phyloP scores from a whole-genome alignment of 2,888 invertebrate species.

The Perithous albicinctus region DNA sequence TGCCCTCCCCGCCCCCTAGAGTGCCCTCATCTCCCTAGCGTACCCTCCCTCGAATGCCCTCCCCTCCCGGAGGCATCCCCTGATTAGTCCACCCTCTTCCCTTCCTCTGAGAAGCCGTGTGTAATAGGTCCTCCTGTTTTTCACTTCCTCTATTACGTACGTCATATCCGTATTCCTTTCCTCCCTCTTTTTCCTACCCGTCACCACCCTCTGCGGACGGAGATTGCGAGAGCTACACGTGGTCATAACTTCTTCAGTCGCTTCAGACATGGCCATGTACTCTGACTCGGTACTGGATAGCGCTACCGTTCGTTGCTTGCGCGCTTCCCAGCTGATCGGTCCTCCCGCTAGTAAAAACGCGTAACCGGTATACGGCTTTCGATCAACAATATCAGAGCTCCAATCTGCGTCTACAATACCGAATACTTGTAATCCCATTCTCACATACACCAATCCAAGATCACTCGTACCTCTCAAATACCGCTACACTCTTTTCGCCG shows the following conservation, averaged over 20 bases:
- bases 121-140: no score
- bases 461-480: constrained; percentile 37
- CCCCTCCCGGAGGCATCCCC: no score
- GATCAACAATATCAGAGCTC: constrained; percentile 2
- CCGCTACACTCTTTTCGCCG: constrained; percentile 46
- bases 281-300: constrained; percentile 35
- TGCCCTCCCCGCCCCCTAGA: no score
- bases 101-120: no score
- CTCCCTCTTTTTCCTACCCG: no score
- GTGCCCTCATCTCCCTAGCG: no score
- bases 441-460: constrained; percentile 21
- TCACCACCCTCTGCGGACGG: no score
- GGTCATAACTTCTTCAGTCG: constrained; percentile 12
- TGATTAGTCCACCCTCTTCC: no score
- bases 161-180: no score
- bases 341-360: constrained; percentile 24
- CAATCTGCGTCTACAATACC: constrained; percentile 40
- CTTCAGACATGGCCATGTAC: neutral
- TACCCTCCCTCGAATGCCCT: no score
- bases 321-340: constrained; percentile 39
- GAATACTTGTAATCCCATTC: neutral
- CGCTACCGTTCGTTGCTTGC: constrained; percentile 36
- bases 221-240: no score
- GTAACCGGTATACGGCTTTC: constrained; percentile 36
- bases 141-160: no score